Percentiles rank a stretch among this genome's conserved stretches.
phyloP scores from a whole-genome alignment of 2,797 vertebrate species.

The Propithecus perrieri region DNA sequence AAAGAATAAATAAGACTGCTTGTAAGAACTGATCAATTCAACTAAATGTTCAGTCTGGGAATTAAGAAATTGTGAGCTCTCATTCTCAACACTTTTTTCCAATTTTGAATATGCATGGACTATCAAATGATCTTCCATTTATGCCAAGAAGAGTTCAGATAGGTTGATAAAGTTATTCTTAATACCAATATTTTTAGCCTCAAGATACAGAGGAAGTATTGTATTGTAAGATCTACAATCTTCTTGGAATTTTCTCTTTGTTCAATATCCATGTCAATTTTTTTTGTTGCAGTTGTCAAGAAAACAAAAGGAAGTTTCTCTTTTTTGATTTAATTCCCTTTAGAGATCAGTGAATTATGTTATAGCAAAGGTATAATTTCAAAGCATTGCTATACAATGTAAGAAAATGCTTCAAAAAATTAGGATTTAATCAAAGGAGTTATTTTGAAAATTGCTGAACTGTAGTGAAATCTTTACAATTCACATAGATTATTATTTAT shows the following conservation, averaged over 20 bases:
- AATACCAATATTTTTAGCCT: conserved; percentile 19
- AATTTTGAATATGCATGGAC: conserved; percentile 28
- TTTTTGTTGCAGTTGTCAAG: not conserved
- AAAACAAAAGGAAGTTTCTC: conserved; percentile 12
- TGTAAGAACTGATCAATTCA: conserved; percentile 12
- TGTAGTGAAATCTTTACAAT: not conserved
- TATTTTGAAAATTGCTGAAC: conserved; percentile 17
- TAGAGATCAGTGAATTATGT: not conserved
- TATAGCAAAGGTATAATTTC: not conserved
- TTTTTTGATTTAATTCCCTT: conserved; percentile 6
- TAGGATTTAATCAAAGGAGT: not conserved
- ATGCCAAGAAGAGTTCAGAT: not conserved
- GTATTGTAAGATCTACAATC: not conserved
- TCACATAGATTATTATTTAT: not conserved
- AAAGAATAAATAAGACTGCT: not conserved
- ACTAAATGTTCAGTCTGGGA: not conserved
- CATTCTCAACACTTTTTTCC: not conserved
- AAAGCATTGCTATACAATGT: not conserved
- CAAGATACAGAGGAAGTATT: not conserved
- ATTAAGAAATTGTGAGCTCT: conserved; percentile 1
- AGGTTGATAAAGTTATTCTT: conserved; percentile 24
- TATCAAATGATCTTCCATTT: conserved; percentile 42
- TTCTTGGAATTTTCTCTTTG: not conserved
- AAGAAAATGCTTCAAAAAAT: conserved; percentile 13
- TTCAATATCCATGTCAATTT: not conserved